Base-by-base conservation (phyloP, 2,797 vertebrate species). In the Setipinna tenuifilis region DNA sequence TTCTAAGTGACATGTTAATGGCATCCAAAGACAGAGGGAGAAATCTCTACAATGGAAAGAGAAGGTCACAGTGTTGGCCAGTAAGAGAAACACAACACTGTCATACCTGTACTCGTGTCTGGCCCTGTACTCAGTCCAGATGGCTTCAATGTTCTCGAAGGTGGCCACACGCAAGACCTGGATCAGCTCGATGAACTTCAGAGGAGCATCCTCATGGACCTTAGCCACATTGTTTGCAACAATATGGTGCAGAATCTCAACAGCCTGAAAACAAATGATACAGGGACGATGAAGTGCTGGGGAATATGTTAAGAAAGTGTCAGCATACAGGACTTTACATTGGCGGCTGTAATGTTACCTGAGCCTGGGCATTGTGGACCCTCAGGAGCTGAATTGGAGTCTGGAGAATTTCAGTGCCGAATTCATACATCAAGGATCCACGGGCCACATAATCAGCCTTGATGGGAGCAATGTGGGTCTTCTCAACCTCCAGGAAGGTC, bases 181-280 rank as follows among this genome's bases (percentile, higher is more conserved):
- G 82, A 96, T 65, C 16, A 98, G 91, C 88, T 96, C 94, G 84
- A 98, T 86, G 82, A 93, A 97, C 91, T 95, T 97, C 57, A 95
- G 91, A 50, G 96, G 96, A 81, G 96, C 94, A 16, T 97, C 95
- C 3, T 93, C 93, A 12, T 96, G 93, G 88, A 96, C 94, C 28
- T 90, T 92, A n/a, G 88, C 95, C 82, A 91, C 50, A 2, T 94
- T 95, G 83, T 87, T 88, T 44, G 89, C 88, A 80, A 96, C 95
- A 83, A 98, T 85, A 84, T 96, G 95, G 84, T 95, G 92, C 80
- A 98, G 89, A 31, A 91, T 85, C 88, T 96, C 95, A 50, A 89
- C 84, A 89, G 96, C 95, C 97, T 98, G 90, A 83, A 83, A 85
- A 54, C 2, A 54, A 54, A 54, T 54, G 21, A 78, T 25, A 78